phyloP scores from a whole-genome alignment of 2,113 vertebrate genomes.

The Seriola rivoliana region DNA sequence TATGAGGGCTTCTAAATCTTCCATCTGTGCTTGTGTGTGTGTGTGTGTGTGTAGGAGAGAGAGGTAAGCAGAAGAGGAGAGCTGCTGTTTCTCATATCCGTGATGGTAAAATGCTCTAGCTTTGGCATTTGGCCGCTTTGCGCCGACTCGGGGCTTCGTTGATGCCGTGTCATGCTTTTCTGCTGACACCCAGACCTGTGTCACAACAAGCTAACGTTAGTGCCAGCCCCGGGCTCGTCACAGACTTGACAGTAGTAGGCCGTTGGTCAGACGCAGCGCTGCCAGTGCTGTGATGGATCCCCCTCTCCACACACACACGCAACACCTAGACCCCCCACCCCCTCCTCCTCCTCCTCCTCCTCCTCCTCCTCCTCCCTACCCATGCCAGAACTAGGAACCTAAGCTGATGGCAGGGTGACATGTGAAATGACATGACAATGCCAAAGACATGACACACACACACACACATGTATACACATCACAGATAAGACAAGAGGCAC shows the following conservation, averaged over 20 bases:
- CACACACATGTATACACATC: slow-evolving; percentile 5
- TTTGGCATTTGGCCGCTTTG: slow-evolving; percentile 52
- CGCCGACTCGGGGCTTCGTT: slow-evolving; percentile 45
- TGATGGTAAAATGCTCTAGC: neutral
- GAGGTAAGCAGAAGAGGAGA: slow-evolving; percentile 40
- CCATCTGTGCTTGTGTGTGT: slow-evolving; percentile 10
- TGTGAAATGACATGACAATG: slow-evolving; percentile 63
- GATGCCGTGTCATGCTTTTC: slow-evolving; percentile 64
- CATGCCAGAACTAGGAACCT: slow-evolving; percentile 28
- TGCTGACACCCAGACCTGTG: slow-evolving; percentile 76
- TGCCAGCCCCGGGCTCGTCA: slow-evolving; percentile 49
- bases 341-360: no score
- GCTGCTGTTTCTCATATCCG: slow-evolving; percentile 29
- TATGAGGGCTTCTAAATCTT: slow-evolving; percentile 33
- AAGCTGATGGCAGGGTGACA: slow-evolving; percentile 59
- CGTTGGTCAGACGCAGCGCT: slow-evolving; percentile 73
- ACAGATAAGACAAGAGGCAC: slow-evolving; percentile 31
- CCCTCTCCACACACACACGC: neutral
- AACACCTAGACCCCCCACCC: neutral
- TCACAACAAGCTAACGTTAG: slow-evolving; percentile 74
- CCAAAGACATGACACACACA: slow-evolving; percentile 61
- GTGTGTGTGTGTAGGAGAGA: neutral
- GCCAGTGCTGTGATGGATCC: slow-evolving; percentile 64
- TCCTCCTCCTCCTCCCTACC: neutral
- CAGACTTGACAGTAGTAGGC: slow-evolving; percentile 80